Evolutionary conservation across 1,140 invertebrate genomes (phyloP), one percentile per base, ranked within the genome.

Genomic region (Trachymyrmex cornetzi): DNA sequence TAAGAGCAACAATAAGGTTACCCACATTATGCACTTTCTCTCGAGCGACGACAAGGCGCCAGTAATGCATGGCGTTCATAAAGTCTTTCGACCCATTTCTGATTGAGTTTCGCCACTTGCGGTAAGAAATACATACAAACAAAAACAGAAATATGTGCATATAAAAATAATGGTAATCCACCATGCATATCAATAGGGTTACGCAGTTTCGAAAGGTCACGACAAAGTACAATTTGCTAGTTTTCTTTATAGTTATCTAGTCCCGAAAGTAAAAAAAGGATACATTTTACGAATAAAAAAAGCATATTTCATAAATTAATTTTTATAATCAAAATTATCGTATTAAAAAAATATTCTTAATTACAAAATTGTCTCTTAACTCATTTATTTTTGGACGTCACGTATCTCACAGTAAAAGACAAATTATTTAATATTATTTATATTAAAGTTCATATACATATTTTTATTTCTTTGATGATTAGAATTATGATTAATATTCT

Each of bases 1-100:
- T 88, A 90, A 90, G 86, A 91, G 72, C 89, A 81, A 91, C 86
- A 89, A 89, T 91, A 87, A 91, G 89, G 87, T 91, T 91, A 92
- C 88, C 90, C 82, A 89, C 87, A 87, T 92, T 88, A 91, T 86
- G 87, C 75, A 91, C 91, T 91, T 92, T 92, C 91, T 88, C 89
- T 72, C 22, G 24, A 3, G 66, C 27, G 72, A 69, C 22, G 24
- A 57, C 22, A 30, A 57, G 27, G 19, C 71, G 71, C 9, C 71
- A 34, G 66, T 48, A 67, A 88, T 57, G 14, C 64, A 71, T 50
- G 59, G 38, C n/a, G 48, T 59, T 34, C 38, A 44, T 48, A 67
- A 88, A 22, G 48, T 9, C 16, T 22, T n/a, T 55, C 71, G 24
- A 79, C 22, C 44, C 67, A 38, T 81, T 77, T 16, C 53, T 30